Evolutionary conservation across 2,888 invertebrate species (phyloP).

Genomic region (Epinotia brunnichana): DNA sequence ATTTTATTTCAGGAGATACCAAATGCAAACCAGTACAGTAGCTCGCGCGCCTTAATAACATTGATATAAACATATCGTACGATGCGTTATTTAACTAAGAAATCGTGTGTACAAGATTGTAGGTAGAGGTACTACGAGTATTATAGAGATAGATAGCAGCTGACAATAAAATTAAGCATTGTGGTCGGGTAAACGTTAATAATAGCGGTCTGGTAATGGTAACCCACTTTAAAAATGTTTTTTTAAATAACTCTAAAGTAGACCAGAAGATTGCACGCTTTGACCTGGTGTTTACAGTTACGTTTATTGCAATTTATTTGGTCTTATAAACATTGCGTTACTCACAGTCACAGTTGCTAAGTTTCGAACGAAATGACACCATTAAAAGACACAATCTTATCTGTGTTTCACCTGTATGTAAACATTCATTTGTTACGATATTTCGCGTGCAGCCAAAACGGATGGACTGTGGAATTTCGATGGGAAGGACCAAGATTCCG

Average conservation of each 20-base stretch:
- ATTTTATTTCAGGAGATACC: neutral
- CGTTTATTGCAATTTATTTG: slow-evolving; percentile 57
- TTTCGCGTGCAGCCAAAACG: slow-evolving; percentile 75
- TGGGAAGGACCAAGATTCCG: slow-evolving; percentile 83
- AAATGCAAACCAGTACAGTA: neutral
- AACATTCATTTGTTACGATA: slow-evolving; percentile 59
- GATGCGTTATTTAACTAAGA: neutral
- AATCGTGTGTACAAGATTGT: neutral
- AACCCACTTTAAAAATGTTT: slow-evolving; percentile 29
- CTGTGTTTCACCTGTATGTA: slow-evolving; percentile 57
- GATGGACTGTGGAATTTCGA: slow-evolving; percentile 80
- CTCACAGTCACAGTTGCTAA: slow-evolving; percentile 34
- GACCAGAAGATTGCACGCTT: slow-evolving; percentile 33
- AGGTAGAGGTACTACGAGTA: neutral
- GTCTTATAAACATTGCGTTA: slow-evolving; percentile 50
- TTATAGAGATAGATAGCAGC: neutral
- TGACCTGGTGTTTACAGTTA: slow-evolving; percentile 62
- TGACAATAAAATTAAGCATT: slow-evolving; percentile 7
- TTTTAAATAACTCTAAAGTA: slow-evolving; percentile 39
- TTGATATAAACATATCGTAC: no score
- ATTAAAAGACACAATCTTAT: slow-evolving; percentile 68
- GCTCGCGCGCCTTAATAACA: no score
- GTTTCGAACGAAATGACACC: slow-evolving; percentile 18
- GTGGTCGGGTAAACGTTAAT: slow-evolving; percentile 23
- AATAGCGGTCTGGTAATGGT: slow-evolving; percentile 34